Percentiles rank a stretch among this genome's conserved stretches.
Conservation (phyloP, 2,888 invertebrate genomes). For the Aphodius sticticus region DNA sequence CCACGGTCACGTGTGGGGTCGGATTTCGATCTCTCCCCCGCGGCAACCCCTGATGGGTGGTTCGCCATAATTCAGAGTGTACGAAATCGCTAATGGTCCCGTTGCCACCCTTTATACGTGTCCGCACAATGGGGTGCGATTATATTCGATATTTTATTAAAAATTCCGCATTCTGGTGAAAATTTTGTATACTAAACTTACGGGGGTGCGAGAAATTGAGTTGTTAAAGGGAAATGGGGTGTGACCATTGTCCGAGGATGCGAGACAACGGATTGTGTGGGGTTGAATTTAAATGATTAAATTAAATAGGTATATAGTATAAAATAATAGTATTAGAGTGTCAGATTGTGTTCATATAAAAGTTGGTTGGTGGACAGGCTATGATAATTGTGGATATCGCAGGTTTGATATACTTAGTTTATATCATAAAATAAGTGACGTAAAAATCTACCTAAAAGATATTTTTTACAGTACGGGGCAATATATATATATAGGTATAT, state of each 20-base stretch:
- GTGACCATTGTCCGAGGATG: not conserved
- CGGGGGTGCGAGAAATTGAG: not conserved
- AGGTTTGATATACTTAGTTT: no score
- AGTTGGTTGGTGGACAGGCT: not conserved
- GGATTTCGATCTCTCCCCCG: not conserved
- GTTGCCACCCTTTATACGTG: constrained; percentile 32
- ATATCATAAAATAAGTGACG: no score
- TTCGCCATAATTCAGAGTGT: constrained; percentile 30
- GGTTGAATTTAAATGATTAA: not conserved
- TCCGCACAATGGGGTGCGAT: constrained; percentile 31
- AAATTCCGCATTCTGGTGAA: not conserved
- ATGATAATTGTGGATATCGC: no score
- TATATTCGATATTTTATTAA: not conserved
- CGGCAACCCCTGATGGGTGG: constrained; percentile 29
- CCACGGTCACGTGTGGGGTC: constrained; percentile 19
- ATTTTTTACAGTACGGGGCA: no score
- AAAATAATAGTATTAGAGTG: not conserved
- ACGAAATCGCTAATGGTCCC: constrained; percentile 33
- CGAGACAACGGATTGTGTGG: not conserved
- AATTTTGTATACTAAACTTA: not conserved
- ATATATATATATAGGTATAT: no score
- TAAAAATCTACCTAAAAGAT: no score
- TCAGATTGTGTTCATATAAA: not conserved
- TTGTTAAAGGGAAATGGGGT: not conserved
- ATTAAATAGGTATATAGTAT: not conserved